A percentile compares a stretch with the other conserved stretches of the same genome.
These are phyloP conservation scores for Antennarius striatus DNA, from an alignment of 2,113 vertebrate species.

Conservation along the genomic window DNA sequence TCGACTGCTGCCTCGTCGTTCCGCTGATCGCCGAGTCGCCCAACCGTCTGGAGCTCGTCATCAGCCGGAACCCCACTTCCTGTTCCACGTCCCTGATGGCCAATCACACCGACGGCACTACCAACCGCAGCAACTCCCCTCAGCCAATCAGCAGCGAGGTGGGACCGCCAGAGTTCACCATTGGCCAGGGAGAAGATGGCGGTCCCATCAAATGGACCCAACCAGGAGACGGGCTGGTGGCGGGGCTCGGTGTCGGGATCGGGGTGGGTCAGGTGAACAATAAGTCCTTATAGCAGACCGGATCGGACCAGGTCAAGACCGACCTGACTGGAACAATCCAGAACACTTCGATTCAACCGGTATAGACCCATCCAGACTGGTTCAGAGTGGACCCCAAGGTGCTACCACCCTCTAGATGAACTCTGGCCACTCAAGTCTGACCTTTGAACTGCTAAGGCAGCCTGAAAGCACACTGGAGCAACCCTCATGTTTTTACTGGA, in stretches of 20 bases:
- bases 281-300: constrained; percentile 90
- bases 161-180: constrained; percentile 50
- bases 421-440: constrained; percentile 47
- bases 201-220: constrained; percentile 81
- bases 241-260: constrained; percentile 59
- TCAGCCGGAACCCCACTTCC: constrained; percentile 90
- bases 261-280: constrained; percentile 79
- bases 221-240: constrained; percentile 71
- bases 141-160: constrained; percentile 46
- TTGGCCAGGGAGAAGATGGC: constrained; percentile 59
- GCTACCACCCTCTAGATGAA: constrained; percentile 81
- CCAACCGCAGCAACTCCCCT: constrained; percentile 54
- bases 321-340: constrained; percentile 37
- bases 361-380: constrained; percentile 40
- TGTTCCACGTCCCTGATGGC: constrained; percentile 71
- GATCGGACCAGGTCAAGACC: constrained; percentile 33
- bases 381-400: constrained; percentile 81
- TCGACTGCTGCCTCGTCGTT: constrained; percentile 97
- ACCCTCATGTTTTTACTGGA: constrained; percentile 38
- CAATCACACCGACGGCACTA: constrained; percentile 62
- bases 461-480: constrained; percentile 65
- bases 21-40: constrained; percentile 96
- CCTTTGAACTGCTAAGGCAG: constrained; percentile 59
- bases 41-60: constrained; percentile 95
- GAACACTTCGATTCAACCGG: constrained; percentile 31